phyloP scores from a whole-genome alignment of 2,797 vertebrate genomes.

The Nannoperca australis region DNA sequence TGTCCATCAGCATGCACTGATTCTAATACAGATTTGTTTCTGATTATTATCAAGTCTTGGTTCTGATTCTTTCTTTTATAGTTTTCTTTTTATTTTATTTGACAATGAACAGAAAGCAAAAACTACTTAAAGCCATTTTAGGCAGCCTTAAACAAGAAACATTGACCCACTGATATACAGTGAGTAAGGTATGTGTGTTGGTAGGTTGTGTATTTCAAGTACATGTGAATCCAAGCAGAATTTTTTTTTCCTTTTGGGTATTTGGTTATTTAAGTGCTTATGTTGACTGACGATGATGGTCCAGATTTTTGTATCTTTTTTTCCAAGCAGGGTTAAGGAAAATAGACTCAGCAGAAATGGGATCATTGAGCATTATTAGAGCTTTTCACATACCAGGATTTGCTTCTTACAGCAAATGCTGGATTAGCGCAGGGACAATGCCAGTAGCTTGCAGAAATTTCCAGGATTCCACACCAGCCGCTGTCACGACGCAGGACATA shows the following conservation, averaged over 20 bases:
- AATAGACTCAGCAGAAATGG: constrained; percentile 60
- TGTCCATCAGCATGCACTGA: constrained; percentile 23
- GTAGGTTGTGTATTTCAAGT: constrained; percentile 46
- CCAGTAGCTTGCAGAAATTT: constrained; percentile 50
- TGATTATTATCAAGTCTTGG: neutral
- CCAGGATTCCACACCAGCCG: constrained; percentile 59
- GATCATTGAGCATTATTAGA: constrained; percentile 60
- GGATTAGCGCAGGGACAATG: constrained; percentile 63
- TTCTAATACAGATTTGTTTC: constrained; percentile 1
- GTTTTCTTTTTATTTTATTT: neutral
- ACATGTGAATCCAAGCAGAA: constrained; percentile 36
- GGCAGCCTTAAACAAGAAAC: neutral
- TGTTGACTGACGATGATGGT: neutral
- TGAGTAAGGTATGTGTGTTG: neutral
- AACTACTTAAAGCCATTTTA: neutral
- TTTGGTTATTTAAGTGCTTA: constrained; percentile 31
- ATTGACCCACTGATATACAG: neutral
- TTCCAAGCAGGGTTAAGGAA: constrained; percentile 14
- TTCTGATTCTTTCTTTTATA: neutral
- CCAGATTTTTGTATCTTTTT: constrained; percentile 28
- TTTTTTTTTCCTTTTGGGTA: constrained; percentile 32
- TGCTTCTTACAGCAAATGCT: constrained; percentile 57
- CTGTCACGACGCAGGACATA: constrained; percentile 59
- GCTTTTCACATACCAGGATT: constrained; percentile 67
- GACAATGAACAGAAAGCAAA: neutral